A percentile compares a stretch with the other conserved stretches of the same genome.
Evolutionary conservation across 2,797 vertebrate genomes (phyloP).

Genomic region (Gymnothorax javanicus): DNA sequence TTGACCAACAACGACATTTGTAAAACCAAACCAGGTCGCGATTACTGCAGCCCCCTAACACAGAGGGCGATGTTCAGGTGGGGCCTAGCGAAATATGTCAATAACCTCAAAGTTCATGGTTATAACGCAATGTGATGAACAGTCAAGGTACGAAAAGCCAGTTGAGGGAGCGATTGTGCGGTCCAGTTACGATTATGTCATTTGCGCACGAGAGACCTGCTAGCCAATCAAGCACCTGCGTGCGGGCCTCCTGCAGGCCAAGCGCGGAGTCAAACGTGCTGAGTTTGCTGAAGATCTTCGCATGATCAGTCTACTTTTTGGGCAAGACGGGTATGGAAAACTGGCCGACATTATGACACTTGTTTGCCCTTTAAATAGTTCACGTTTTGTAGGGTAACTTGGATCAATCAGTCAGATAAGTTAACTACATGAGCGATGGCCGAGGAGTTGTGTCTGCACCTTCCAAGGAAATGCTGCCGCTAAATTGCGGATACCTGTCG

Average conservation of each 20-base stretch:
- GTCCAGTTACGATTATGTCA: neutral
- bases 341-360: neutral
- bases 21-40: neutral
- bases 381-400: neutral
- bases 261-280: too few species aligned
- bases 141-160: too few species aligned
- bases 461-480: neutral
- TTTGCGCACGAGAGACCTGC: neutral
- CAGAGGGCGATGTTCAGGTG: too few species aligned
- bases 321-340: too few species aligned
- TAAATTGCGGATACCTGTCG: constrained; percentile 36
- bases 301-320: too few species aligned
- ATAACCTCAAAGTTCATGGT: too few species aligned
- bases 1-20: neutral
- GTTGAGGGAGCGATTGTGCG: neutral
- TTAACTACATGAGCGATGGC: neutral
- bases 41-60: neutral
- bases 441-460: neutral
- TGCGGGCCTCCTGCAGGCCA: too few species aligned
- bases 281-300: too few species aligned
- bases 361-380: neutral
- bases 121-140: too few species aligned
- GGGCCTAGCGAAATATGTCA: too few species aligned
- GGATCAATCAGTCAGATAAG: neutral
- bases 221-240: neutral